These are phyloP conservation scores for Stegodyphus mimosarum DNA, from an alignment of 1,140 invertebrate species.

Conservation along the genomic window DNA sequence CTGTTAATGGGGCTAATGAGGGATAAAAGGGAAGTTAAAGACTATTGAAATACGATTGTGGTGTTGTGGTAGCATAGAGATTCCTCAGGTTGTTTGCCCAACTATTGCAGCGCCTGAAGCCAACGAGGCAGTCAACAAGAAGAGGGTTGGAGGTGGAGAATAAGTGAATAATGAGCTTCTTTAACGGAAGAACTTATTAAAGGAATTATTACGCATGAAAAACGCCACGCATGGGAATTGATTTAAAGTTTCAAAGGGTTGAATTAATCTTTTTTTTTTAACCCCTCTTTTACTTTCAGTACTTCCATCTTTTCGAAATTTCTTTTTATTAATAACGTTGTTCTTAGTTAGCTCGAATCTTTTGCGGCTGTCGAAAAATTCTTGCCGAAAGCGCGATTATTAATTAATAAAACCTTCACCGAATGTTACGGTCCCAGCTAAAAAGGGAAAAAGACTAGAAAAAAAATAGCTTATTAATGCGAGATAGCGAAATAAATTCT, in stretches of 20 bases:
- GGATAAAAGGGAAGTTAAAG: constrained; percentile 53
- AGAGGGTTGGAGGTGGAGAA: not conserved
- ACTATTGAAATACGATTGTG: constrained; percentile 60
- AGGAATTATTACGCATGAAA: constrained; percentile 39
- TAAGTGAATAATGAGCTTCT: constrained; percentile 49
- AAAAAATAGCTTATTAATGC: constrained; percentile 29
- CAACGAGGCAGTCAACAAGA: not conserved
- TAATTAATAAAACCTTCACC: constrained; percentile 42
- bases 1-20: constrained; percentile 57
- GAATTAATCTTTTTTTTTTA: constrained; percentile 44
- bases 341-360: not conserved
- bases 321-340: not conserved
- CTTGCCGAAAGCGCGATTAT: constrained; percentile 38
- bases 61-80: not conserved
- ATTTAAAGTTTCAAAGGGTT: constrained; percentile 61
- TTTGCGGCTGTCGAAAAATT: constrained; percentile 4
- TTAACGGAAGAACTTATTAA: constrained; percentile 45
- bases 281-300: not conserved
- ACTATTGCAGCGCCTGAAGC: not conserved
- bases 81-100: constrained; percentile 36
- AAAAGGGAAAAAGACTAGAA: not conserved
- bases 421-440: not conserved
- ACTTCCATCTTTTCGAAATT: not conserved
- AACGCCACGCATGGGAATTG: constrained; percentile 52
- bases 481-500: not conserved